Percentiles rank a stretch among this genome's conserved stretches.
Evolutionary conservation across 2,888 invertebrate species (phyloP).

Genomic region (Anodontia alba): DNA sequence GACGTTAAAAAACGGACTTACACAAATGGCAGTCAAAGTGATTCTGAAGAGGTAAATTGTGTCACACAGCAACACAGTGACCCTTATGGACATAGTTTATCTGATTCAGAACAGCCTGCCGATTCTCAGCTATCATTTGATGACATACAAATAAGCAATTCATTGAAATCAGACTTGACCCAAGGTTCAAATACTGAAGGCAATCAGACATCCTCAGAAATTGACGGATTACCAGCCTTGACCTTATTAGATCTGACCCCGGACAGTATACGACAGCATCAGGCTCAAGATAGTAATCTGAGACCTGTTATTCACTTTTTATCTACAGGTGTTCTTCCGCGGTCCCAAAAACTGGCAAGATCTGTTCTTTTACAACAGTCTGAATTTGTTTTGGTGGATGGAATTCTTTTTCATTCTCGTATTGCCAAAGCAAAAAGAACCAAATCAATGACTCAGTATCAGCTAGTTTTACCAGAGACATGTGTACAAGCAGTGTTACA

Average conservation of each 20-base stretch:
- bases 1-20: too few relatives aligned
- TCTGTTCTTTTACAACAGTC: slow-evolving; percentile 30
- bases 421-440: slow-evolving; percentile 11
- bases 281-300: slow-evolving; percentile 31
- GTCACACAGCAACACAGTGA: too few relatives aligned
- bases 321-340: too few relatives aligned
- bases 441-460: slow-evolving; percentile 16
- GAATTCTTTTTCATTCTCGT: slow-evolving; percentile 30
- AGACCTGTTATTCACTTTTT: slow-evolving; percentile 27
- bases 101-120: too few relatives aligned
- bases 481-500: slow-evolving; percentile 24
- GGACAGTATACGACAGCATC: slow-evolving; percentile 21
- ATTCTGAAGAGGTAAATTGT: too few relatives aligned
- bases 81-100: too few relatives aligned
- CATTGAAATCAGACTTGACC: too few relatives aligned
- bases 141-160: not conserved
- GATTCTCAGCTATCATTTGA: not conserved
- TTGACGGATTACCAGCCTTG: too few relatives aligned
- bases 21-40: too few relatives aligned
- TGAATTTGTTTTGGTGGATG: slow-evolving; percentile 34
- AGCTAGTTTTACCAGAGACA: slow-evolving; percentile 33
- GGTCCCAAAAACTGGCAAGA: slow-evolving; percentile 39
- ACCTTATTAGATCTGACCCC: slow-evolving; percentile 18
- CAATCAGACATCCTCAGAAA: too few relatives aligned
- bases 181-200: not conserved